Base-by-base conservation (phyloP, 2,113 vertebrate species). In the Leucoraja erinaceus region DNA sequence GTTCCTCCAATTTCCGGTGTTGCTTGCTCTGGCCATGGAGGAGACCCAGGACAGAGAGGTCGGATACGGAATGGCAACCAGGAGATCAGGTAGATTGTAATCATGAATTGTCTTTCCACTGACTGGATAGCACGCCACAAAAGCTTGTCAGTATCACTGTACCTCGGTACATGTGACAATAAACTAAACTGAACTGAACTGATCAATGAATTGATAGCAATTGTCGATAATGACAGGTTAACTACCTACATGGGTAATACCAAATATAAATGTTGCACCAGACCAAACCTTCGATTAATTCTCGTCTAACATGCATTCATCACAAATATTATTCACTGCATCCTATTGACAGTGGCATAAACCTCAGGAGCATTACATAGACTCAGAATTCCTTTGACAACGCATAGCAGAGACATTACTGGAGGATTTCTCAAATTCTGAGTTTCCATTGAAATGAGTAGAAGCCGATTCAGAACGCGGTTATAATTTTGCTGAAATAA, bases 401-500 rank as follows among this genome's bases (percentile, higher is more conserved):
- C 20, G 16, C 18, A 6, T 79, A 18, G 76, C 47, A 54, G n/a
- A 10, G 3, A 31, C 18, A 18, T 83, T 83, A 25, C 6, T 59
- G 47, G 56, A 54, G 79, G 3, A 83, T 59, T 83, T 83, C 54
- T 22, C 25, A 20, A 11, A 8, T 28, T 83, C 79, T 56, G 20
- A 56, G 2, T 78, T 78, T 78, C 77, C 38, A 78, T 38, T 18
- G 31, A 78, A 78, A 47, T 38, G 16, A 47, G 10, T 1, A 16
- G 31, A 31, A 78, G 38, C 4, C 77, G 16, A 79, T 79, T 38
- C 9, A 22, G 54, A 61, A 12, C 47, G 25, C 3, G 9, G 56
- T 84, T 84, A 59, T 56, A 56, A 84, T 84, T 84, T 84, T 84
- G 8, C 54, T 28, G 54, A 84, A 84, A 56, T 59, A 25, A 84